Evolutionary conservation across 2,797 vertebrate species (phyloP).

Genomic region (Bovichtus diacanthus): DNA sequence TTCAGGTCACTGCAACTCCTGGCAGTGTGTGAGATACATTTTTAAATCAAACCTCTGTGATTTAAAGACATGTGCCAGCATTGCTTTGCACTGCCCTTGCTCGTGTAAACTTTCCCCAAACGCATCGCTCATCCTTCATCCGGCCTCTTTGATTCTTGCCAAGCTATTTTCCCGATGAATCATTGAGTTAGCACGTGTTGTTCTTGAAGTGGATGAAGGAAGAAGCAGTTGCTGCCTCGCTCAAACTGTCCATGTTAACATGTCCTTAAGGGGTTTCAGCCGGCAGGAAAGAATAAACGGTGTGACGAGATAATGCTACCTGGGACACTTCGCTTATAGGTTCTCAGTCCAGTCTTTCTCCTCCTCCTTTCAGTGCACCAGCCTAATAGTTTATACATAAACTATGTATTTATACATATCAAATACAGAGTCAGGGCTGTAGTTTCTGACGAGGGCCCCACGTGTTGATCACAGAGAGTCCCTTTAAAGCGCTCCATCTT

Average conservation of each 20-base stretch:
- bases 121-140: not conserved
- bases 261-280: not conserved
- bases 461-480: not conserved
- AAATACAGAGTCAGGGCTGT: not conserved
- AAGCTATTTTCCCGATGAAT: conserved; percentile 32
- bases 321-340: not conserved
- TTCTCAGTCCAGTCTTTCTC: not conserved
- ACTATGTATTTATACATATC: too few species aligned
- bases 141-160: not conserved
- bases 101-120: not conserved
- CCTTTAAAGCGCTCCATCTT: conserved; percentile 23
- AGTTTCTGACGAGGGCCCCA: not conserved
- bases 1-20: too few species aligned
- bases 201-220: not conserved
- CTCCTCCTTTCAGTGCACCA: not conserved
- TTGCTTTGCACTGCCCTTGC: not conserved
- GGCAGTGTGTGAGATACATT: not conserved
- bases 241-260: not conserved
- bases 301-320: conserved; percentile 9
- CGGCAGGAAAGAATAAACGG: not conserved
- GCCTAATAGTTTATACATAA: conserved; percentile 21
- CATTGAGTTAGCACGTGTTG: not conserved
- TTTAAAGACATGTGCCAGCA: not conserved
- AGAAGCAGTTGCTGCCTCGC: too few species aligned
- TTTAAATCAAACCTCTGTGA: not conserved